Evolutionary conservation across 2,888 invertebrate genomes (phyloP), one percentile per base, ranked within the genome.

Genomic region (Diabrotica balteata): DNA sequence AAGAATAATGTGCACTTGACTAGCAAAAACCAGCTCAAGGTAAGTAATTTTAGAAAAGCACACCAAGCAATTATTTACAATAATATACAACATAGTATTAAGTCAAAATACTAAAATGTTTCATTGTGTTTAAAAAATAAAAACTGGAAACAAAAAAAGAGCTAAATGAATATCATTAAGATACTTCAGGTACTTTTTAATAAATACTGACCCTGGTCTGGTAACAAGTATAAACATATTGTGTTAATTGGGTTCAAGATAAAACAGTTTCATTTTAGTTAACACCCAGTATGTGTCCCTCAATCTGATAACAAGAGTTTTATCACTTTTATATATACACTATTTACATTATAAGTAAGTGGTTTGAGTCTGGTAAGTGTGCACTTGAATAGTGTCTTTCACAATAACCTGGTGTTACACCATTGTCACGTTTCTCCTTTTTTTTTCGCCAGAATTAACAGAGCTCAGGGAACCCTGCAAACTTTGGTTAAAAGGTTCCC

Each of bases 391-490:
- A 71, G 76, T 77, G 65, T 80, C 76, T 54, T 78, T 73, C 58
- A 81, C 75, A 1, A 55, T 68, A 74, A 83, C 82, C 77, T 79
- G 81, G 75, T 79, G 83, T 85, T 84, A 88, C 70, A 89, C 89
- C 88, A 88, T 88, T 52, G 89, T 89, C 46, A 89, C 87, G 78
- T 88, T 89, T 57, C 89, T 79, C 73, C 87, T 83, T 77, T 87
- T 87, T 77, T 87, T 86, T 70, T 86, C 86, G 10, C 85, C 86
- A 72, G 86, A 86, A 75, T 87, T 87, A 47, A 88, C 87, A 3
- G 88, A 88, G 71, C 85, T 87, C 78, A 88, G 80, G 1, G 87
- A 87, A 8, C 88, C 88, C 75, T 87, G 87, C 55, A 87, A 79
- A 77, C 86, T 87, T 7, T 86, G 83, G 77, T 86, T 87, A 77